Base-by-base conservation (phyloP, 2,888 invertebrate genomes). In the Rhaphigaster nebulosa region DNA sequence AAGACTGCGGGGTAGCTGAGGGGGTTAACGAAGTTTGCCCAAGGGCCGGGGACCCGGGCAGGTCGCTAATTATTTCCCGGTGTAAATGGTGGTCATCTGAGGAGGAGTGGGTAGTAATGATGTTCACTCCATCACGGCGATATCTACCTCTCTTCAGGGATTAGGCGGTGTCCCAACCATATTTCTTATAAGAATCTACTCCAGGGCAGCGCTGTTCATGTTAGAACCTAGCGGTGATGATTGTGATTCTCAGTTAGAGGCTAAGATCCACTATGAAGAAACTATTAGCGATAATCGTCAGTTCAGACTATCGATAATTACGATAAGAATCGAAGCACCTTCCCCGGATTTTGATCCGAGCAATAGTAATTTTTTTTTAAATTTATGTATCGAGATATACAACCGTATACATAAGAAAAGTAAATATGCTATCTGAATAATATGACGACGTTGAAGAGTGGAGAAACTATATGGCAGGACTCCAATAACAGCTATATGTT, bases 1-100 rank as follows among this genome's bases (percentile, higher is more conserved):
- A 65, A 88, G 56, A 18, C 84, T 45, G 20, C n/a, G 18, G 84
- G 41, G 41, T 12, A 0, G n/a, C 13, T 2, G 13, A n/a, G 80
- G 45, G 84, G 84, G 45, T 45, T 84, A 84, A 84, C 45, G n/a
- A 45, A 84, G 84, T 84, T 84, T 45, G 84, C n/a, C n/a, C 4
- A n/a, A 45, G 84, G 45, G 15, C 18, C n/a, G 26, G 5, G 26
- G 20, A n/a, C 4, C 5, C 26, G 13, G 13, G 84, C 13, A n/a
- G 45, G 45, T 76, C 70, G 23, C 70, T 76, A 76, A 76, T 76
- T 76, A 76, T 76, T 76, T 76, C 38, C 38, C 34, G 20, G 70
- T 76, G 70, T 76, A 38, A 76, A 76, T 76, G 34, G 38, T 20
- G 70, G 70, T 76, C 70, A 76, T 76, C 70, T 38, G 8, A 6